Base-by-base conservation (phyloP, 2,888 invertebrate genomes). In the Antitype chi region DNA sequence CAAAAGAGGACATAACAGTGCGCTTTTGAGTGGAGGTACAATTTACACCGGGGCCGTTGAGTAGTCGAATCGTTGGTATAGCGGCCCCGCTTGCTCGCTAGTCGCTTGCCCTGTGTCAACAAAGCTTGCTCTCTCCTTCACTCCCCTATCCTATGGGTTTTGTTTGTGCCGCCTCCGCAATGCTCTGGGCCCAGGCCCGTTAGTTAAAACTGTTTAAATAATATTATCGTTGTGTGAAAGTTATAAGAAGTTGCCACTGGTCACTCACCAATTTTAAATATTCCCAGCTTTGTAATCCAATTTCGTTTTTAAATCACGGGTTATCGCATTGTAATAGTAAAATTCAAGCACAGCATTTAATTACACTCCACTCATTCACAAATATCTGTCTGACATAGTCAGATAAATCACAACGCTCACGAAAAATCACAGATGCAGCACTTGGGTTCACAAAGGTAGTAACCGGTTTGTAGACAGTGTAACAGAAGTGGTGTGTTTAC, bases 401-500 rank as follows among this genome's bases (percentile, higher is more conserved):
- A 91, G 90, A 90, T 88, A 90, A 90, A 87, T 76, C 87, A 89
- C 87, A 82, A 80, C 70, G 81, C 63, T 78, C 92, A 93, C 92
- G 87, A 87, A 90, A 88, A 89, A 92, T 90, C 94, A 94, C 93
- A 86, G 90, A 92, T 91, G 88, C 89, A 92, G 93, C 94, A 92
- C 92, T 91, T 89, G 87, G 90, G 89, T 92, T 91, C 94, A 94
- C 93, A 91, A 91, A 90, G 91, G 91, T 91, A 88, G 92, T 87
- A 94, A 96, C 96, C 96, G 96, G 96, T 96, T 95, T 88, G 85
- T 93, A 93, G 90, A 90, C 93, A 93, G 93, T 94, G 92, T 93
- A 91, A 92, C 91, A 92, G 91, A 80, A 91, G 89, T 90, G 90
- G 91, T 89, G 84, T 90, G 92, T 91, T 90, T 90, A 91, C 88